phyloP scores from a whole-genome alignment of 92 coral and sea anemone species.

The Zoanthus solanderi region DNA sequence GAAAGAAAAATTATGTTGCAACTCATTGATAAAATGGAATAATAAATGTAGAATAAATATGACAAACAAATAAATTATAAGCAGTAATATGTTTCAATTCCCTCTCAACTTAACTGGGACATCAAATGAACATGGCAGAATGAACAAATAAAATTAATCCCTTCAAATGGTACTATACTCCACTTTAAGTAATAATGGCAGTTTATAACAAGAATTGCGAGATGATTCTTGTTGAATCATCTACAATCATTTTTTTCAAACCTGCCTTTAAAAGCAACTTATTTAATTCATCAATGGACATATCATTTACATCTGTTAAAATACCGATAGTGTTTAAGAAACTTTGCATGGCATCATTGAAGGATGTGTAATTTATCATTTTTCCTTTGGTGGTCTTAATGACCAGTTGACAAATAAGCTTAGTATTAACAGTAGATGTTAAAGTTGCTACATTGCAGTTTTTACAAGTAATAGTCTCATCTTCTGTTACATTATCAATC shows the following conservation, averaged over 20 bases:
- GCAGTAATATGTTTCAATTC: no score
- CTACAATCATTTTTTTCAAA: constrained; percentile 17
- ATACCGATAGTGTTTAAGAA: background rate
- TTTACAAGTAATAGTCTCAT: constrained; percentile 10
- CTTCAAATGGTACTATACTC: no score
- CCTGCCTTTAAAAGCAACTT: constrained; percentile 8
- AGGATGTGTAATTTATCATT: constrained; percentile 7
- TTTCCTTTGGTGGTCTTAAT: constrained; percentile 14
- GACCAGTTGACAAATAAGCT: background rate
- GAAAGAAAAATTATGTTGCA: no score
- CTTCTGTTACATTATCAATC: constrained; percentile 1
- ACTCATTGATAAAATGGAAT: no score
- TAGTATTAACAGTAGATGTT: constrained; percentile 1
- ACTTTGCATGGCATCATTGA: constrained; percentile 18
- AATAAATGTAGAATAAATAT: no score
- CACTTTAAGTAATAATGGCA: background rate
- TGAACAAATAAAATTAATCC: no score
- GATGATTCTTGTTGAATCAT: constrained; percentile 9
- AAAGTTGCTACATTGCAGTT: constrained; percentile 3
- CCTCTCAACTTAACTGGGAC: no score
- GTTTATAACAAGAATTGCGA: constrained; percentile 5
- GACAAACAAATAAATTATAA: no score
- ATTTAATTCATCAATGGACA: background rate
- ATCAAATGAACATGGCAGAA: no score
- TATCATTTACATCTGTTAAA: background rate